These are phyloP conservation scores for Andrena bucephala DNA, from an alignment of 2,888 invertebrate genomes.

Conservation along the genomic window DNA sequence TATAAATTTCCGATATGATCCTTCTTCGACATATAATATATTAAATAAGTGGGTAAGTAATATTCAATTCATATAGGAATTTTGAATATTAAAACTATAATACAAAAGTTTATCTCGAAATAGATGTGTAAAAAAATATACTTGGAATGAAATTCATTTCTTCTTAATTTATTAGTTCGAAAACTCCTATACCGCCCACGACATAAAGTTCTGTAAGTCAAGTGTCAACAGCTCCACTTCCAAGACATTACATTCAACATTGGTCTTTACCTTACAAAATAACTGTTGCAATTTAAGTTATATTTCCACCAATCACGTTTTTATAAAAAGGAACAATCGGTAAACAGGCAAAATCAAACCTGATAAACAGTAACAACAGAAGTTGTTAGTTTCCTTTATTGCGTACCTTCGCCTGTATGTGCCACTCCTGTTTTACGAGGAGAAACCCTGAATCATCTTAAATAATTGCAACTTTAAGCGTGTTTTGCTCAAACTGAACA, in stretches of 20 bases:
- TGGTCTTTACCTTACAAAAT: neutral
- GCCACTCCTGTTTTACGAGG: constrained; percentile 73
- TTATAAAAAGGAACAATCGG: constrained; percentile 34
- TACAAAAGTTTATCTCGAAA: no score
- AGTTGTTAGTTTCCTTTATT: constrained; percentile 74
- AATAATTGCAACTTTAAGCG: constrained; percentile 77
- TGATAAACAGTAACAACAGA: constrained; percentile 70
- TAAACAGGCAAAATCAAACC: constrained; percentile 46
- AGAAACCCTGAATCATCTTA: constrained; percentile 74
- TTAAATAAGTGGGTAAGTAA: no score
- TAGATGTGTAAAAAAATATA: no score
- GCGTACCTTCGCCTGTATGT: constrained; percentile 61
- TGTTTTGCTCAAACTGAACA: constrained; percentile 65
- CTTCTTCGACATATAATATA: no score
- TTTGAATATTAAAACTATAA: no score
- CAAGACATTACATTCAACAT: neutral
- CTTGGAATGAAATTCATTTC: no score
- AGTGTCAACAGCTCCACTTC: neutral
- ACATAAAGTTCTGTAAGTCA: neutral
- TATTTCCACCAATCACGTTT: constrained; percentile 12
- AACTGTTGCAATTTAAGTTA: neutral
- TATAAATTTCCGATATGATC: no score
- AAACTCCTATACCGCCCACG: no score
- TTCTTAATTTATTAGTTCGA: no score
- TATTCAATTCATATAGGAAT: no score